Base-by-base conservation (phyloP, 2,797 vertebrate genomes). In the Arremon aurantiirostris region DNA sequence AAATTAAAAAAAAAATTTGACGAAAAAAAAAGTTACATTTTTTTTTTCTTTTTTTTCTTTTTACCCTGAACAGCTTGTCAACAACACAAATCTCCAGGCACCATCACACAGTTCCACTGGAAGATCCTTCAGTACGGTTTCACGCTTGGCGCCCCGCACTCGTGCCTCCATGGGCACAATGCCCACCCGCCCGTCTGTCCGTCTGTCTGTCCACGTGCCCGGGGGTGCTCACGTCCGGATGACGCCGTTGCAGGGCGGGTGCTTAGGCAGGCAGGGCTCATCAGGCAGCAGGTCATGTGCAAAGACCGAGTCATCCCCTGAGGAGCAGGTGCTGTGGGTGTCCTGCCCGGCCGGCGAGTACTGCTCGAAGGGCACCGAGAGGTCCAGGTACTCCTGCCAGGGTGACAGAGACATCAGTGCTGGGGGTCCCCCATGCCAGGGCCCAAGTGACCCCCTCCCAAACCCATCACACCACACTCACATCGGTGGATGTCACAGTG, bases 261-360 rank as follows among this genome's bases (percentile, higher is more conserved):
- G 98, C 50, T 99, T 98, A 93, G 98, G 98, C 92, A 99, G 98
- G 96, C 99, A 99, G 84, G 98, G 98, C 95, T 99, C 98, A 0
- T 99, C 98, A 0, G 99, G 98, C 94, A 99, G 98, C 82, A 99
- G 98, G 96, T 99, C 99, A 46, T 99, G 99, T 97, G 99, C 98
- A 94, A 99, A 99, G 85, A 99, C 99, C 0, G 99, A 99, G 97
- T 99, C 99, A 0, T 99, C 99, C 39, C 99, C 99, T 0, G 99
- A 99, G 63, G 99, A 99, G 97, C 99, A 99, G 96, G 99, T 99
- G 97, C 99, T 99, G 98, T 98, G 99, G 23, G 99, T 99, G 97
- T 99, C 99, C 96, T 98, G 99, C 93, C 99, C 99, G 3, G 98
- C 98, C 0, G 99, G 99, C 0, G 99, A 99, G 97, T 99, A 99